Evolutionary conservation across 1,140 invertebrate species (phyloP).

Genomic region (Macrostomum lignano): DNA sequence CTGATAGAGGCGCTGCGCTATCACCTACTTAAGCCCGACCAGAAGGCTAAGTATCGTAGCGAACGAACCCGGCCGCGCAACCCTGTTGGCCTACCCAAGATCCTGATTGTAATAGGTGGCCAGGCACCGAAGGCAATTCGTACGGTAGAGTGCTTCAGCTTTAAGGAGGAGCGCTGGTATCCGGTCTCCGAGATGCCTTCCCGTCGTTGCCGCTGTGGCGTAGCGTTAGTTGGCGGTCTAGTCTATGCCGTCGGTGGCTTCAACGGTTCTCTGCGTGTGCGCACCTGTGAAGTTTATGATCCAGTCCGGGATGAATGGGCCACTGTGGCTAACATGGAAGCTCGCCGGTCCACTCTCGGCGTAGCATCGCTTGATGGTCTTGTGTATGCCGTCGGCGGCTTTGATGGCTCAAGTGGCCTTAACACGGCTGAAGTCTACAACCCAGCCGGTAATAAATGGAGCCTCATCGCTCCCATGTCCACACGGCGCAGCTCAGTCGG

Average conservation of each 20-base stretch:
- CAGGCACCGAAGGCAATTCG: slow-evolving; percentile 80
- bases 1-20: slow-evolving; percentile 81
- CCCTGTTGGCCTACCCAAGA: slow-evolving; percentile 50
- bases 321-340: slow-evolving; percentile 54
- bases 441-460: slow-evolving; percentile 48
- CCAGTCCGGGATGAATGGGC: slow-evolving; percentile 49
- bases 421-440: slow-evolving; percentile 54
- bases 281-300: slow-evolving; percentile 62
- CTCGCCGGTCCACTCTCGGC: slow-evolving; percentile 59
- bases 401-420: slow-evolving; percentile 18
- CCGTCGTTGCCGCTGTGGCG: slow-evolving; percentile 40
- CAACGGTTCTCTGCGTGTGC: slow-evolving; percentile 61
- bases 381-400: slow-evolving; percentile 44
- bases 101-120: slow-evolving; percentile 61
- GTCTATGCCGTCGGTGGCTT: slow-evolving; percentile 43
- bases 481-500: slow-evolving; percentile 67
- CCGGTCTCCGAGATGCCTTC: slow-evolving; percentile 53
- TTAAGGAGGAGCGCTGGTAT: slow-evolving; percentile 40
- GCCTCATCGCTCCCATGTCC: slow-evolving; percentile 51
- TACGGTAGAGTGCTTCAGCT: slow-evolving; percentile 62
- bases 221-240: slow-evolving; percentile 18
- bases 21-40: slow-evolving; percentile 60
- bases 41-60: slow-evolving; percentile 45
- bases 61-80: slow-evolving; percentile 52
- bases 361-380: slow-evolving; percentile 58